phyloP scores from a whole-genome alignment of 1,140 invertebrate genomes.

The Prorops nasuta region DNA sequence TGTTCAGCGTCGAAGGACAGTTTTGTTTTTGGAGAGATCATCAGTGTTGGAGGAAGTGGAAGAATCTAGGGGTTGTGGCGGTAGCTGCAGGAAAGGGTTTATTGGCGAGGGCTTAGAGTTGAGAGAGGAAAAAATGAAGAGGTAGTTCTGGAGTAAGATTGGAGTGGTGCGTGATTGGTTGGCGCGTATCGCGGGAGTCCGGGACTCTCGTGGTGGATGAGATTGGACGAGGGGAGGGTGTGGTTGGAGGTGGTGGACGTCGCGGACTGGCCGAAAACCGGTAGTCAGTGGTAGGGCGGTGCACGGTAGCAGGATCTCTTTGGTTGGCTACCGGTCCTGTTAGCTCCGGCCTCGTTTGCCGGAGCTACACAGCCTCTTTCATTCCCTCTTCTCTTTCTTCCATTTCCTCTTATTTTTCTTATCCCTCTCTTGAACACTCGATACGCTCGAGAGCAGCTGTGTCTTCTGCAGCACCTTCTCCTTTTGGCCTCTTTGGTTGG shows the following conservation, averaged over 20 bases:
- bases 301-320: constrained; percentile 50
- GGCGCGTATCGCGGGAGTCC: not conserved
- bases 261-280: constrained; percentile 28
- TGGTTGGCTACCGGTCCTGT: constrained; percentile 42
- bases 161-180: not conserved
- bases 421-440: not conserved
- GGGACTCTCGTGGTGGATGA: constrained; percentile 20
- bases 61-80: not conserved
- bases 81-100: constrained; percentile 5
- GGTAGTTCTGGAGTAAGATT: not conserved
- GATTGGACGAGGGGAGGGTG: not conserved
- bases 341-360: constrained; percentile 6
- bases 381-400: constrained; percentile 8
- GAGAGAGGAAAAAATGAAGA: not conserved
- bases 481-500: too few relatives aligned
- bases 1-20: too few relatives aligned
- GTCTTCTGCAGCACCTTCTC: not conserved
- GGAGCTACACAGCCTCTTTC: too few relatives aligned
- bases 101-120: constrained; percentile 1
- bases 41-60: not conserved
- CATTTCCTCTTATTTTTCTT: not conserved
- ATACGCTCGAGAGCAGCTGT: not conserved
- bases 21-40: too few relatives aligned
- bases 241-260: not conserved
- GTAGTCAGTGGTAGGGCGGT: constrained; percentile 52